phyloP scores from a whole-genome alignment of 1,140 invertebrate species.

The Temnothorax longispinosus region DNA sequence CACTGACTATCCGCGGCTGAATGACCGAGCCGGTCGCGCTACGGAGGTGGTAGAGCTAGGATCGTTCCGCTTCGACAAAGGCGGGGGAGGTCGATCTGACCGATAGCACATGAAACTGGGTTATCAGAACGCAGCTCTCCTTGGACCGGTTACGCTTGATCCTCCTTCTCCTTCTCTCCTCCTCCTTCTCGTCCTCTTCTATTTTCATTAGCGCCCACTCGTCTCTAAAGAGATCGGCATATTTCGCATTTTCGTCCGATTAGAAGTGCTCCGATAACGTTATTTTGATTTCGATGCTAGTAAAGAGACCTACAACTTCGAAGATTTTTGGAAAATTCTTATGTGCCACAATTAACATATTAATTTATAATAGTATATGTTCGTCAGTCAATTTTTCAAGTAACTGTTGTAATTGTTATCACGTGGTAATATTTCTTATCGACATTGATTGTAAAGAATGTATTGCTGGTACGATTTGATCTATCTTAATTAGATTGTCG shows the following conservation, averaged over 20 bases:
- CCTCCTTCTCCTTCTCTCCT: conserved; percentile 69
- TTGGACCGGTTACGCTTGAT: conserved; percentile 83
- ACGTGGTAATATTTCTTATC: neutral
- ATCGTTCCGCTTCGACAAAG: conserved; percentile 76
- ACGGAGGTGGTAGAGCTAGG: conserved; percentile 60
- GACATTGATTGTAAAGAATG: neutral
- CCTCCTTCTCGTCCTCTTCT: conserved; percentile 18
- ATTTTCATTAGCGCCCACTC: neutral
- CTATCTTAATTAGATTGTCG: neutral
- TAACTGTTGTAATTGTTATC: conserved; percentile 4
- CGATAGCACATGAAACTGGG: conserved; percentile 83
- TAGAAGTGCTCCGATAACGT: neutral
- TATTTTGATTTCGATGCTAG: neutral
- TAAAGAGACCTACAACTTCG: neutral
- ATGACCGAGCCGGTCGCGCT: conserved; percentile 65
- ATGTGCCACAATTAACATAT: neutral
- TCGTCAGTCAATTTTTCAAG: neutral
- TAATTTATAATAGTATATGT: neutral
- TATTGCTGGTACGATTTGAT: neutral
- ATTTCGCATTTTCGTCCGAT: conserved; percentile 19
- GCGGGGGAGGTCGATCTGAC: conserved; percentile 79
- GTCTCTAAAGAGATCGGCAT: neutral
- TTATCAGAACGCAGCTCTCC: conserved; percentile 85
- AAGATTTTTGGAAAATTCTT: neutral
- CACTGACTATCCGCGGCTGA: conserved; percentile 74